Conservation (phyloP, 2,888 invertebrate species). For the Lumbricus terrestris region DNA sequence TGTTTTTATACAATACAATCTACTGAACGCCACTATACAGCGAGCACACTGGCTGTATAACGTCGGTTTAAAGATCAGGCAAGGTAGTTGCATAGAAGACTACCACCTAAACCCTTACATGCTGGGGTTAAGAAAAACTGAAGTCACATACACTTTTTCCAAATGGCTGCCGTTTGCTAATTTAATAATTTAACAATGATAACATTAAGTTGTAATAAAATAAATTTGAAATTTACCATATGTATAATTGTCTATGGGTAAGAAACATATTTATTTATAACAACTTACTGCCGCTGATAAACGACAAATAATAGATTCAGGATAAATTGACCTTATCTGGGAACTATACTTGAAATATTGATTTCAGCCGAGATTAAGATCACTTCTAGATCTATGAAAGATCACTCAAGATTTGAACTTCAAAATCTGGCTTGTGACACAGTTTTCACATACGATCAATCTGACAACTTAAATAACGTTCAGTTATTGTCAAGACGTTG, state of each 20-base stretch:
- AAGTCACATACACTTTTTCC: too few species aligned
- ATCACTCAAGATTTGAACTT: neutral
- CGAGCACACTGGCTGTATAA: neutral
- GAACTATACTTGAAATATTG: neutral
- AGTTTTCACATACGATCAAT: neutral
- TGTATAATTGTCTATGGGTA: neutral
- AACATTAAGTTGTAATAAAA: neutral
- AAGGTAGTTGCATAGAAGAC: too few species aligned
- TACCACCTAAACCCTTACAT: neutral
- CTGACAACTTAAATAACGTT: neutral
- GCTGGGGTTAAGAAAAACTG: neutral
- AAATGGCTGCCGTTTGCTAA: neutral
- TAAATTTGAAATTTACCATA: neutral
- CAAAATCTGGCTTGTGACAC: neutral
- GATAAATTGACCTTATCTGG: neutral
- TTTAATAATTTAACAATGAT: neutral
- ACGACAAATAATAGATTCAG: neutral
- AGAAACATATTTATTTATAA: neutral
- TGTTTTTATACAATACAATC: too few species aligned
- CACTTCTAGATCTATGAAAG: neutral
- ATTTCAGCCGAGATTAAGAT: neutral
- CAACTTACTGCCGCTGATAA: neutral
- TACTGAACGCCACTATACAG: too few species aligned
- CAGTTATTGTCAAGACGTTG: neutral
- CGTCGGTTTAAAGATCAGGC: neutral